A percentile compares a stretch with the other conserved stretches of the same genome.
Evolutionary conservation across 2,888 invertebrate genomes (phyloP).

Genomic region (Drosophila multiciliata): DNA sequence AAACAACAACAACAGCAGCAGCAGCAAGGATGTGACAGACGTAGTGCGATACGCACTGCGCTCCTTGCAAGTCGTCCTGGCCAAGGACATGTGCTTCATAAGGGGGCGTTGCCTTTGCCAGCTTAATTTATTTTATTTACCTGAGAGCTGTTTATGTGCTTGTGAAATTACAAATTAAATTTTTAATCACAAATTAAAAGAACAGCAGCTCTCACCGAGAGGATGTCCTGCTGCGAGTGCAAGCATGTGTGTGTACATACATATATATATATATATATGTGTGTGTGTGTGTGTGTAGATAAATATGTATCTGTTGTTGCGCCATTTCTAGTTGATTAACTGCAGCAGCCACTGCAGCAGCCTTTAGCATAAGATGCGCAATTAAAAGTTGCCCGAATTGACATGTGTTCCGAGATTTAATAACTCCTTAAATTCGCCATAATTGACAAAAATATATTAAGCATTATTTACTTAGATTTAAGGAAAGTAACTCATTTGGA

Average conservation of each 20-base stretch:
- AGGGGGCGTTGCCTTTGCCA: slow-evolving; percentile 34
- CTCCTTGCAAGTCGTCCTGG: slow-evolving; percentile 22
- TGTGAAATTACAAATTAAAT: slow-evolving; percentile 79
- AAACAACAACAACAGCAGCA: slow-evolving; percentile 8
- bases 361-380: slow-evolving; percentile 23
- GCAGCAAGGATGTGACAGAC: slow-evolving; percentile 40
- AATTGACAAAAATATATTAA: not conserved
- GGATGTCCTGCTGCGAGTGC: slow-evolving; percentile 33
- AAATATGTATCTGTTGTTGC: slow-evolving; percentile 52
- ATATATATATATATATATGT: not conserved
- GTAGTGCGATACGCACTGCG: slow-evolving; percentile 35
- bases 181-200: slow-evolving; percentile 71
- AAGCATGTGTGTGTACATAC: not conserved
- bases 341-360: slow-evolving; percentile 46
- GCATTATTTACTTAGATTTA: not conserved
- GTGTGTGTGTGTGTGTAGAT: slow-evolving; percentile 19
- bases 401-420: not conserved
- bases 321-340: slow-evolving; percentile 71
- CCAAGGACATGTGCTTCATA: slow-evolving; percentile 47
- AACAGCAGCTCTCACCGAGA: slow-evolving; percentile 39
- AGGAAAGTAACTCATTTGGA: not conserved
- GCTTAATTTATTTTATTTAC: slow-evolving; percentile 80
- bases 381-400: slow-evolving; percentile 30
- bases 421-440: not conserved
- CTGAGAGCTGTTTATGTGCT: slow-evolving; percentile 77